Evolutionary conservation across 2,888 invertebrate species (phyloP), one percentile per base, ranked within the genome.

Genomic region (Pomacea canaliculata): DNA sequence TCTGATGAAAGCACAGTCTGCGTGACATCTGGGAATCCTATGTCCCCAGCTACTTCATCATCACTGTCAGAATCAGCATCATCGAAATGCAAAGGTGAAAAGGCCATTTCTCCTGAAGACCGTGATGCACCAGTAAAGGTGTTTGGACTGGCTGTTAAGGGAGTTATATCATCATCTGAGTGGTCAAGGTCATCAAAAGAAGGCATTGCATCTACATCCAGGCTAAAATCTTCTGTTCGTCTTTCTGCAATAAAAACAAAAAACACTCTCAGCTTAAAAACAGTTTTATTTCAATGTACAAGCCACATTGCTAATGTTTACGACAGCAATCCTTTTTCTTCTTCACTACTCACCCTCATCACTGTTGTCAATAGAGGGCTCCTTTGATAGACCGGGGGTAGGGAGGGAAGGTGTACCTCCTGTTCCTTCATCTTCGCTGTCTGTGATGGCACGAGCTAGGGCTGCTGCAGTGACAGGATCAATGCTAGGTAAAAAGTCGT

Each of bases 401-500:
- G 84, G 80, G 19, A 85, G 71, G 13, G 85, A 83, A 16, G 84
- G 83, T 3, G 84, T 82, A 1, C 83, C 83, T 16, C 84, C 82
- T 7, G 74, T 74, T 13, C 69, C 74, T 68, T 88, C 89, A 65
- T 89, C 89, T 69, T 90, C 90, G 70, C 87, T 87, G 78, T 89
- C 89, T 19, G 88, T 88, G 71, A 86, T 85, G 18, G 86, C 86
- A 48, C 85, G 83, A n/a, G 88, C 85, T n/a, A 89, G 81, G 37
- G 86, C 87, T n/a, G 87, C 88, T 0, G 86, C 84, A 48, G 86
- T 81, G 37, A 81, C 81, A 1, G 87, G 86, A 78, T 86, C 86
- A 16, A 80, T 79, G 49, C 85, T 63, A 10, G 89, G 89, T 56
- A 85, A 78, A 79, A 89, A 89, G 46, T 89, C 89, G 48, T 89